Base-by-base conservation (phyloP, 2,888 invertebrate species). In the Mythimna loreyi region DNA sequence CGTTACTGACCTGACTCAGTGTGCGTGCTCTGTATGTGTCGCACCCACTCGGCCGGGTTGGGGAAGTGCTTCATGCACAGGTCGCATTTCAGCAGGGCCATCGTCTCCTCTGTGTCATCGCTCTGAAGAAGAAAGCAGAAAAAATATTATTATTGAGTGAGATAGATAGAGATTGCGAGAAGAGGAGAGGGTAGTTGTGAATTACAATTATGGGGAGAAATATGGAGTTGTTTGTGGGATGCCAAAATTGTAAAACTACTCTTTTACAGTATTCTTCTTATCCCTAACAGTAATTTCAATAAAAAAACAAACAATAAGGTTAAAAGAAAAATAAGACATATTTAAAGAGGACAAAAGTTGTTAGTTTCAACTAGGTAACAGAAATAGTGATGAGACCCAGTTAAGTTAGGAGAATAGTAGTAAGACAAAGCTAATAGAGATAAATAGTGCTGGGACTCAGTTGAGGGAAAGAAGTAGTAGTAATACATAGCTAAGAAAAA, bases 21-120 rank as follows among this genome's bases (percentile, higher is more conserved):
- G 92, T 98, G 98, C 43, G 97, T 97, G 88, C 97, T 97, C 90
- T 98, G 98, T 88, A 98, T 97, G 88, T 98, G 98, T 6, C 98
- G 97, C 56, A 98, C 98, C 98, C 98, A 98, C 92, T 98, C 98
- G 25, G 97, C 98, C 0, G 98, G 98, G 72, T 98, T 98, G 55
- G 97, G 96, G 94, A 97, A 97, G 81, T 96, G 96, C 96, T 97
- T 96, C 96, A 97, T 96, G 85, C 98, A 98, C 23, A 98, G 94
- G 87, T 98, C 98, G 91, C 98, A 98, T 66, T 97, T 97, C 9
- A 98, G 92, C 52, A 98, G 96, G n/a, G 98, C 97, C 94, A 97
- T 97, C 23, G 97, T 97, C 75, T 97, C 97, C 75, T 97, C 97
- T 49, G 97, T 97, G 86, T 97, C 97, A 84, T 97, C 97, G 57